These are phyloP conservation scores for human (Homo sapiens) DNA, from an alignment of 2,113 vertebrate genomes.

Conservation along the genomic window DNA sequence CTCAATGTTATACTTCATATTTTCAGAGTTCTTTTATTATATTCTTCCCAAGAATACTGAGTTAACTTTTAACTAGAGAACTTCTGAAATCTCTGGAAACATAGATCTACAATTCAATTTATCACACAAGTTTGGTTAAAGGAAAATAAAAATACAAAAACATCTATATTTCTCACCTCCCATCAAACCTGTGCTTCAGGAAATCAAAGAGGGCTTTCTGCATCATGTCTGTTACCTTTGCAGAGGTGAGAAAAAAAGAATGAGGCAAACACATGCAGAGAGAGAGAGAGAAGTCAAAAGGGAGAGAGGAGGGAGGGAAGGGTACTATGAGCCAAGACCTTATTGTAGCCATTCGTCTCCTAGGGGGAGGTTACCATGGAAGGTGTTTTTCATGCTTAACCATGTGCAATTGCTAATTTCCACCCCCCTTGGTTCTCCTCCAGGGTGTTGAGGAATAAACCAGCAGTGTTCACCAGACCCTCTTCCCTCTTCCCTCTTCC, in stretches of 20 bases:
- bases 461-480: not conserved
- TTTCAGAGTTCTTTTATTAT: conserved; percentile 4
- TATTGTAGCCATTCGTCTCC: not conserved
- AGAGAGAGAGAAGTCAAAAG: conserved; percentile 78
- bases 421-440: not conserved
- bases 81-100: not conserved
- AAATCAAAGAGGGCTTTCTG: conserved; percentile 99
- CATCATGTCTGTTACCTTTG: conserved; percentile 99
- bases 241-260: conserved; percentile 80
- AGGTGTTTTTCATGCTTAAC: not conserved
- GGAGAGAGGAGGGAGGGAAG: conserved; percentile 74
- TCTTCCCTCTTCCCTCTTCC: not conserved
- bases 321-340: conserved; percentile 5
- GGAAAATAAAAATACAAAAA: conserved; percentile 74
- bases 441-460: not conserved
- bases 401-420: not conserved
- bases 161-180: conserved; percentile 92
- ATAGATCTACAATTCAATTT: conserved; percentile 40
- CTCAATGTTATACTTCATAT: not conserved
- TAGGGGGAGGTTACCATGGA: not conserved
- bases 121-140: conserved; percentile 44
- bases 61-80: conserved; percentile 38
- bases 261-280: conserved; percentile 75
- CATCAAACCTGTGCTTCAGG: conserved; percentile 99
- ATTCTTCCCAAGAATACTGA: not conserved